Evolutionary conservation across 2,113 vertebrate genomes (phyloP), one percentile per base, ranked within the genome.

Genomic region (Notothenia coriiceps): DNA sequence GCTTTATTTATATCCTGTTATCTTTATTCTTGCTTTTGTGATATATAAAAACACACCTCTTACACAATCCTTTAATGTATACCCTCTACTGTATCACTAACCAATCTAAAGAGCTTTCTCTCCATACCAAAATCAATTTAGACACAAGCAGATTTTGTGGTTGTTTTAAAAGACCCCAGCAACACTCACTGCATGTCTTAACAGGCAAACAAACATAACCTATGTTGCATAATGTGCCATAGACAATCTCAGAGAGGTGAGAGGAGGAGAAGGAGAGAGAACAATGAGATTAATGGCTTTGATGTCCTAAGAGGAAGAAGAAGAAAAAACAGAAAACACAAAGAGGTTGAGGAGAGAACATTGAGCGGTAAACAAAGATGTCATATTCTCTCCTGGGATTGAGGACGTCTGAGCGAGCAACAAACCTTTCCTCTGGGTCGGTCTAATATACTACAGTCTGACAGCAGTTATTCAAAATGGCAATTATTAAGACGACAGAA

Each of bases 351-450:
- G 79, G 87, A 85, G 59, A 87, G 79, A 89, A 85, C 86, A 84
- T 69, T 51, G 70, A 79, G 76, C 40, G 33, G 88, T 87, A 90
- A 92, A 92, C 89, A 93, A 92, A 89, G 85, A 92, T 85, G 84
- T 90, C 83, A 90, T 91, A 60, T 85, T 89, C 69, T 60, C 89
- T 87, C 86, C 51, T 4, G 81, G 87, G 88, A 83, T 78, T 51
- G 74, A 71, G 67, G 77, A 83, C 56, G 54, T 85, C 80, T 90
- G 77, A 80, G 86, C n/a, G 70, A 86, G 86, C 88, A 87, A 85
- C 91, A 87, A 80, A 82, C 82, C 86, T 90, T 85, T 83, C 86
- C 89, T 88, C 82, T 87, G 89, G 88, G 82, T 80, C 17, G 9
- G 56, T 83, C 57, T 76, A 63, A 74, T 83, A 68, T 76, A 80